Percentiles rank a stretch among this genome's conserved stretches.
These are phyloP conservation scores for Benthosema pterotum DNA, from an alignment of 2,797 vertebrate species.

Conservation along the genomic window DNA sequence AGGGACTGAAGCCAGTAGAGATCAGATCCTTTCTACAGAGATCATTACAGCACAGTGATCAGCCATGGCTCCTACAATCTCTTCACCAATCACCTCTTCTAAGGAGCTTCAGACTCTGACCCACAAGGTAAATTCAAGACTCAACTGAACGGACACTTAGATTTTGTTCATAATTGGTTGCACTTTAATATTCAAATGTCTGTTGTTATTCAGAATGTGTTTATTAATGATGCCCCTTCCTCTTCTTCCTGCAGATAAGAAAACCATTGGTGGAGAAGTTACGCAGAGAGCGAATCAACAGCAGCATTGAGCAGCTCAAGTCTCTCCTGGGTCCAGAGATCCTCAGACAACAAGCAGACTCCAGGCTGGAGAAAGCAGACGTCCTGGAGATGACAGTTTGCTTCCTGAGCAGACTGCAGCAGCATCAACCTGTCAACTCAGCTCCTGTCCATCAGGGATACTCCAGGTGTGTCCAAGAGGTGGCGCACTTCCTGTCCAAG, in stretches of 20 bases:
- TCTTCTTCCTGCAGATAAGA: no score
- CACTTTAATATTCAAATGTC: background rate
- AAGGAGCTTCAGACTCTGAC: slow-evolving; percentile 45
- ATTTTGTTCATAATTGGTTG: background rate
- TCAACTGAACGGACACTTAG: no score
- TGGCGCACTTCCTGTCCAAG: slow-evolving; percentile 33
- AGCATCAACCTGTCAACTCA: background rate
- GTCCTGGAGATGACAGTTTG: slow-evolving; percentile 48
- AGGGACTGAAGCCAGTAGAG: no score
- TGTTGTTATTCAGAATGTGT: background rate
- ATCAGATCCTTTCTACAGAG: no score
- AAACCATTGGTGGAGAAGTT: no score
- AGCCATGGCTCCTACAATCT: slow-evolving; percentile 62
- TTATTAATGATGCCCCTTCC: background rate
- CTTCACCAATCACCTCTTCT: slow-evolving; percentile 35
- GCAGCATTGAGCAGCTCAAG: slow-evolving; percentile 81
- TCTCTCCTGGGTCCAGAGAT: slow-evolving; percentile 72
- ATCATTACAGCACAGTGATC: no score
- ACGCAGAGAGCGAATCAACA: slow-evolving; percentile 65
- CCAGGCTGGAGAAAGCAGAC: slow-evolving; percentile 58
- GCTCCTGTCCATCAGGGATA: slow-evolving; percentile 30
- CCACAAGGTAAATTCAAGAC: slow-evolving; percentile 53
- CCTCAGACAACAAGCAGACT: slow-evolving; percentile 70
- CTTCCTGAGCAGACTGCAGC: no score
- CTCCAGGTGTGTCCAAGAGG: slow-evolving; percentile 34